Conservation (phyloP, 2,797 vertebrate genomes). For the Scleropages formosus region DNA sequence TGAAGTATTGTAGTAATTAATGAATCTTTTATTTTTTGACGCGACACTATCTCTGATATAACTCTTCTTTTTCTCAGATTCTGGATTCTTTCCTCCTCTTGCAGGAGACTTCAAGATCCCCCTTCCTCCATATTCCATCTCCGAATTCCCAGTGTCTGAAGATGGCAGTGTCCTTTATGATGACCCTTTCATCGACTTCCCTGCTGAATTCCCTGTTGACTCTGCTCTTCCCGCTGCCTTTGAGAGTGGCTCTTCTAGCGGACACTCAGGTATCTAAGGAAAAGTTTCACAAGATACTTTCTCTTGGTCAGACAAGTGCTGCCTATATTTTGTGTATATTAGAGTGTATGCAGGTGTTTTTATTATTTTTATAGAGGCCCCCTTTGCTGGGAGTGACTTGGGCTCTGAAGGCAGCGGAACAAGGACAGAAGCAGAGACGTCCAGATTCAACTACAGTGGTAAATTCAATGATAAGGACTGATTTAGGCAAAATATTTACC, state of each 20-base stretch:
- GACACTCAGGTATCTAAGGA: constrained; percentile 35
- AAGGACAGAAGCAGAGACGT: constrained; percentile 1
- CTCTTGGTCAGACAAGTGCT: not conserved
- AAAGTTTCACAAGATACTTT: not conserved
- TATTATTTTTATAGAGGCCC: constrained; percentile 14
- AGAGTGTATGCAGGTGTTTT: not conserved
- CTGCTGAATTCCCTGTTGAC: constrained; percentile 36
- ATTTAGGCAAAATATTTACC: constrained; percentile 4
- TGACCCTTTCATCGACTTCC: constrained; percentile 26
- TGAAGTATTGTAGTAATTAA: not conserved
- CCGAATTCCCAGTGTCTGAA: constrained; percentile 38
- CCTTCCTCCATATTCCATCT: constrained; percentile 36
- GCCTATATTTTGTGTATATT: not conserved
- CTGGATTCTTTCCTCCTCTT: constrained; percentile 35
- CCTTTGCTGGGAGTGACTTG: not conserved
- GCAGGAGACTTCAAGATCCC: constrained; percentile 33
- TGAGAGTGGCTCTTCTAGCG: constrained; percentile 37
- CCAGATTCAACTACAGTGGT: constrained; percentile 19
- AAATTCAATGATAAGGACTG: constrained; percentile 1
- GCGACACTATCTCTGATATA: too few species aligned
- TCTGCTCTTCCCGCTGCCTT: constrained; percentile 44
- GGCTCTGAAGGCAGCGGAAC: not conserved
- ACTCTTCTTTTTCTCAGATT: constrained; percentile 14
- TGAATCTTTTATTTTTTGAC: not conserved
- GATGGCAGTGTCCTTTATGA: constrained; percentile 29